Percentiles rank a stretch among this genome's conserved stretches.
Conservation (phyloP, 2,797 vertebrate genomes). For the Myioborus miniatus region DNA sequence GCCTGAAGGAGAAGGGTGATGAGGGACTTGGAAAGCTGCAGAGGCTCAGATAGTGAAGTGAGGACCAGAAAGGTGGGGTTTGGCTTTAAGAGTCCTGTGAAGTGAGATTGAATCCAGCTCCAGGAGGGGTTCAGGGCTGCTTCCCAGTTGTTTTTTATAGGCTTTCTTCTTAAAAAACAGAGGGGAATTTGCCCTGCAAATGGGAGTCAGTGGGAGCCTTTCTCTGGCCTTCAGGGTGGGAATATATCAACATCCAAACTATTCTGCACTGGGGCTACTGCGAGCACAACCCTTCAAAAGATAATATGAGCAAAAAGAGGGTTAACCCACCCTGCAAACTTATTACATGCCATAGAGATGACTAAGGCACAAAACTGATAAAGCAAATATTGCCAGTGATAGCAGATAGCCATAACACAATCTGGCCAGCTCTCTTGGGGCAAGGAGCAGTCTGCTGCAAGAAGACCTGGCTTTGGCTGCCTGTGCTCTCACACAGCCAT, state of each 20-base stretch:
- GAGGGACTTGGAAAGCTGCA: neutral
- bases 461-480: neutral
- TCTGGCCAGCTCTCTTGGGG: neutral
- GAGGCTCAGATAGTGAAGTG: neutral
- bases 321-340: neutral
- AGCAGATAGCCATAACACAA: neutral
- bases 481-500: neutral
- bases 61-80: neutral
- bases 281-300: neutral
- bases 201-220: neutral
- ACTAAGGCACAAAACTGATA: neutral
- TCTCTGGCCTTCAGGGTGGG: neutral
- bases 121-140: neutral
- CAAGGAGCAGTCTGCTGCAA: neutral
- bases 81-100: neutral
- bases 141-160: neutral
- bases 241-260: neutral
- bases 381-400: neutral
- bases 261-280: neutral
- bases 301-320: neutral
- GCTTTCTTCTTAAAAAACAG: neutral
- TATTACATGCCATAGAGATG: neutral
- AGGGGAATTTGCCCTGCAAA: neutral
- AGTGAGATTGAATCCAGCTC: neutral
- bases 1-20: neutral